These are phyloP conservation scores for Euproctis similis DNA, from an alignment of 2,888 invertebrate genomes.

Conservation along the genomic window DNA sequence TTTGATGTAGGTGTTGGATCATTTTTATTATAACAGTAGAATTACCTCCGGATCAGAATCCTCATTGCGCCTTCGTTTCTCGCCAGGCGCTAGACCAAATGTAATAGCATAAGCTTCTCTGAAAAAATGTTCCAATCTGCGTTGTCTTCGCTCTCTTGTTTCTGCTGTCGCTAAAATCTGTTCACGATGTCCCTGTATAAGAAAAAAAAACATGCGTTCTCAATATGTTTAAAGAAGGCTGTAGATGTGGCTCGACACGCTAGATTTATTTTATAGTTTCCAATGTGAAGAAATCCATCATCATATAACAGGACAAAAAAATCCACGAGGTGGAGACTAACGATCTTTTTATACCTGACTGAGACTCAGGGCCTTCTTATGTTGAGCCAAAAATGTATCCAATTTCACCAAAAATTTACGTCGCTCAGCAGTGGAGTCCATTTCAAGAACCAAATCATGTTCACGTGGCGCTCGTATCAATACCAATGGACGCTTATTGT, in stretches of 20 bases:
- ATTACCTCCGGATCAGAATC: slow-evolving; percentile 85
- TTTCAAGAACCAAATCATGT: slow-evolving; percentile 94
- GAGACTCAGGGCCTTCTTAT: slow-evolving; percentile 87
- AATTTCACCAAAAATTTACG: slow-evolving; percentile 91
- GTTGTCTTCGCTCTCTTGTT: slow-evolving; percentile 94
- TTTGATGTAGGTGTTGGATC: too few relatives aligned
- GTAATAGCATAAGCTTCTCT: slow-evolving; percentile 96
- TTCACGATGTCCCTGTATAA: slow-evolving; percentile 81
- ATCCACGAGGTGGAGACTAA: background rate
- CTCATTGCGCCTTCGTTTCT: slow-evolving; percentile 83
- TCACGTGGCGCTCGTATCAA: slow-evolving; percentile 88
- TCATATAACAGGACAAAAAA: background rate
- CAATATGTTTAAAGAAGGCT: too few relatives aligned
- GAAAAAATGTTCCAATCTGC: slow-evolving; percentile 95
- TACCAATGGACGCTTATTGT: slow-evolving; percentile 87
- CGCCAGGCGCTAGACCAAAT: slow-evolving; percentile 91
- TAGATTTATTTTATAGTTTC: too few relatives aligned
- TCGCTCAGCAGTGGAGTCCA: slow-evolving; percentile 86
- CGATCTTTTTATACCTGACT: slow-evolving; percentile 72
- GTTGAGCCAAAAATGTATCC: slow-evolving; percentile 87
- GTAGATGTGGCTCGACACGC: too few relatives aligned
- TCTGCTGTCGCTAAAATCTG: slow-evolving; percentile 93
- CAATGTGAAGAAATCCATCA: too few relatives aligned
- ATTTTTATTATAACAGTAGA: background rate
- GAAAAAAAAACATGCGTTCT: too few relatives aligned